phyloP scores from a whole-genome alignment of 2,888 invertebrate genomes.

The Bruchidius siliquastri region DNA sequence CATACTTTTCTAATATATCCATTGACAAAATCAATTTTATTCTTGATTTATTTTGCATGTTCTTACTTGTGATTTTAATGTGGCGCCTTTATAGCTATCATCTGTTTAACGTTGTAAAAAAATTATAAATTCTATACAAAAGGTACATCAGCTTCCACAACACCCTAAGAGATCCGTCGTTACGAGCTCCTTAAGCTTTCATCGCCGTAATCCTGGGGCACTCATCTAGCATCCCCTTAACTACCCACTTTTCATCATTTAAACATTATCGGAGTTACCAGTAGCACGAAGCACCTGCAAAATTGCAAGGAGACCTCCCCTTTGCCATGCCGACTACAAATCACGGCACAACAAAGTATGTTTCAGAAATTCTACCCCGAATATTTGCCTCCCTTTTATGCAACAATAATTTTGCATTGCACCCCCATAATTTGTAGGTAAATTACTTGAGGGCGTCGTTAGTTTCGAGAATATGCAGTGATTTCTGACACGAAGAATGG shows the following conservation, averaged over 20 bases:
- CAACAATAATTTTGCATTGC: constrained; percentile 28
- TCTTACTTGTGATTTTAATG: no score
- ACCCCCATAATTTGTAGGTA: constrained; percentile 41
- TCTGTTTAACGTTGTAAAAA: no score
- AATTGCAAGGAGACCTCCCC: constrained; percentile 18
- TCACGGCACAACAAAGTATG: neutral
- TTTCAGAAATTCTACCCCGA: constrained; percentile 16
- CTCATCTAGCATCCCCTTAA: neutral
- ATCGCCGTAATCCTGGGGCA: neutral
- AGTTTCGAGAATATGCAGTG: constrained; percentile 39
- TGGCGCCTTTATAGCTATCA: no score
- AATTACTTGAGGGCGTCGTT: constrained; percentile 44
- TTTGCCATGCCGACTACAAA: neutral
- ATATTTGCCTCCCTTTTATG: constrained; percentile 19
- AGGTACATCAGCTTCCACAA: no score
- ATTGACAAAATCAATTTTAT: no score
- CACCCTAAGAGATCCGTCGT: neutral
- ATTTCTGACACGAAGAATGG: constrained; percentile 23
- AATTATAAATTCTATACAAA: no score
- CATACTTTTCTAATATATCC: no score
- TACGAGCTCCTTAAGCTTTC: neutral
- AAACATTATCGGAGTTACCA: constrained; percentile 4
- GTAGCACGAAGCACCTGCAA: constrained; percentile 10
- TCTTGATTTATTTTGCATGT: no score
- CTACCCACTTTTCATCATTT: constrained; percentile 5